Evolutionary conservation across 2,888 invertebrate species (phyloP), one percentile per base, ranked within the genome.

Genomic region (Yponomeuta malinellus): DNA sequence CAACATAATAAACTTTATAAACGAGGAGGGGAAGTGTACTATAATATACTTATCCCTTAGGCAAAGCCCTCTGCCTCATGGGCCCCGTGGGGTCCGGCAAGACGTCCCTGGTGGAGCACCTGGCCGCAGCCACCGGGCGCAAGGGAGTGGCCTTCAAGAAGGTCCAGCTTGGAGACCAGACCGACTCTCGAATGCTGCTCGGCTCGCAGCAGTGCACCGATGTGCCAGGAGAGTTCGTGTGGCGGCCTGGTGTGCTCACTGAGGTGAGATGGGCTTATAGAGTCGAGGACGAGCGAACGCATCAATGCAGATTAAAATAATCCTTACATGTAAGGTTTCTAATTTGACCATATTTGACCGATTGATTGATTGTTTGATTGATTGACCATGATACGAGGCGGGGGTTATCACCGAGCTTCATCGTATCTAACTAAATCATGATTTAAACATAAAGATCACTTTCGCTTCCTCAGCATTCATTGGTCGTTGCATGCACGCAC

Each of bases 71-170:
- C 67, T 95, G 95, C 73, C 87, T 98, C 0, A 94, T 96, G 84
- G 98, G 98, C 0, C 96, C 97, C 0, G 97, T 99, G 10, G 99
- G 99, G 0, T 96, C 97, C 76, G 99, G 99, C 1, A 99, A 99
- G 92, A 98, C 99, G 0, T 95, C 96, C 0, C 83, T 99, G 4
- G 96, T 98, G 10, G 97, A 98, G 80, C 95, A 97, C 84, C 89
- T 98, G 72, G 98, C 98, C 0, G 87, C 92, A n/a, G 89, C 95
- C 74, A 97, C 97, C 2, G 97, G 97, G 0, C 92, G 95, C 70
- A 88, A 89, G 76, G 85, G 86, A 0, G 74, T 79, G 29, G 89
- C 89, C 0, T 90, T 93, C 72, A 93, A 97, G 73, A 97, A 97
- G 85, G 95, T 99, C 43, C 99, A 99, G 81, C 92, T 99, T 48